Evolutionary conservation across 2,797 vertebrate genomes (phyloP), one percentile per base, ranked within the genome.

Genomic region (Phylloscopus collybita): DNA sequence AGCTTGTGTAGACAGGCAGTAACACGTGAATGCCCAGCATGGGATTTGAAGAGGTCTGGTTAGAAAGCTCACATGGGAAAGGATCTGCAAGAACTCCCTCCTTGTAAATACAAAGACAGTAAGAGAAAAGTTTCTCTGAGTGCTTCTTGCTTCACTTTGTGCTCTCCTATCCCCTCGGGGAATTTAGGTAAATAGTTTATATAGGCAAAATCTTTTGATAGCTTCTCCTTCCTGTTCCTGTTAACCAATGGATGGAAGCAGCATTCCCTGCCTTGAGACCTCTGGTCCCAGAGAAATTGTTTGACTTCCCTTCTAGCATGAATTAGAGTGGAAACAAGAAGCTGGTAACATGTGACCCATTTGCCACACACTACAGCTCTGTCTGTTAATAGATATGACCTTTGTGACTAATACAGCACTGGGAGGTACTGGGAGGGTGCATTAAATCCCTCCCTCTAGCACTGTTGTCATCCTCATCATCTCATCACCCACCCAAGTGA

Each of bases 281-380:
- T 80, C 56, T 4, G 1, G 64, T 81, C 29, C 44, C 36, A 54
- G 34, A 69, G 29, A 53, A 80, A 81, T 45, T 64, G 16, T 76
- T 75, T 86, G 42, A 72, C 56, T 83, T 92, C 72, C 66, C 54
- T 70, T 93, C 67, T 57, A 79, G 29, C 40, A 76, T 60, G 62
- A 88, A 60, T 90, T 83, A 75, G 76, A 21, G 54, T 90, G 82
- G 93, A 86, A 96, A 91, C 36, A 80, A 92, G 91, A 92, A 88
- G 60, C 60, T 72, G 60, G 47, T 42, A 53, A 26, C 70, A 53
- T 38, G 50, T 88, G 72, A 96, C 57, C 51, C 16, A 1, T 51
- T 96, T 88, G 57, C 56, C 50, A 89, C 61, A 64, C 45, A 50
- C 30, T 73, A 30, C 53, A 80, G 69, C 62, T 86, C 73, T 88